Conservation (phyloP, 2,113 vertebrate genomes). For the Campylomormyrus tamandua region DNA sequence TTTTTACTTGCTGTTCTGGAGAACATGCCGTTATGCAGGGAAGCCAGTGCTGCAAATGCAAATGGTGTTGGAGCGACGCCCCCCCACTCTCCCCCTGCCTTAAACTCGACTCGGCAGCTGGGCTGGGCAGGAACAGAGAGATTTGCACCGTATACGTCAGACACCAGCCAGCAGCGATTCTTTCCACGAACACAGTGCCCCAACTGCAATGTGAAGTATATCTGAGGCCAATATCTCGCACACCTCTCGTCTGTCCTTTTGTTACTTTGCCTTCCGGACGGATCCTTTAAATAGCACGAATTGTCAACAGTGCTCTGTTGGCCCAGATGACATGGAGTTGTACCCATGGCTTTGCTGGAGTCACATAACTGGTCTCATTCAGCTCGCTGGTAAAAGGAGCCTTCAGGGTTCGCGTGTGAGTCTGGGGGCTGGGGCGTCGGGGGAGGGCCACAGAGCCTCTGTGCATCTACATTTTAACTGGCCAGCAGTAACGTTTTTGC, state of each 20-base stretch:
- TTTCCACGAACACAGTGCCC: not conserved
- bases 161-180: not conserved
- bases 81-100: not conserved
- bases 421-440: not conserved
- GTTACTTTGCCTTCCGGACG: not conserved
- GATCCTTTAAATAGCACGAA: not conserved
- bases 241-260: not conserved
- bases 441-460: not conserved
- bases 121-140: not conserved
- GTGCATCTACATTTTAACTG: not conserved
- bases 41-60: not conserved
- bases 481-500: not conserved
- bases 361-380: not conserved
- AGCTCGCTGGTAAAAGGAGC: not conserved
- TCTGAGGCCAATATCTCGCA: not conserved
- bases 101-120: not conserved
- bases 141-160: not conserved
- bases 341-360: not conserved
- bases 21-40: not conserved
- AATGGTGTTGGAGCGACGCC: not conserved
- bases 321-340: not conserved
- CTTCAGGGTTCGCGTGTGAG: not conserved
- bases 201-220: not conserved
- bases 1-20: not conserved
- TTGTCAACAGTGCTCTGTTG: not conserved